Conservation (phyloP, 2,113 vertebrate genomes). For the Cygnus buccinator region DNA sequence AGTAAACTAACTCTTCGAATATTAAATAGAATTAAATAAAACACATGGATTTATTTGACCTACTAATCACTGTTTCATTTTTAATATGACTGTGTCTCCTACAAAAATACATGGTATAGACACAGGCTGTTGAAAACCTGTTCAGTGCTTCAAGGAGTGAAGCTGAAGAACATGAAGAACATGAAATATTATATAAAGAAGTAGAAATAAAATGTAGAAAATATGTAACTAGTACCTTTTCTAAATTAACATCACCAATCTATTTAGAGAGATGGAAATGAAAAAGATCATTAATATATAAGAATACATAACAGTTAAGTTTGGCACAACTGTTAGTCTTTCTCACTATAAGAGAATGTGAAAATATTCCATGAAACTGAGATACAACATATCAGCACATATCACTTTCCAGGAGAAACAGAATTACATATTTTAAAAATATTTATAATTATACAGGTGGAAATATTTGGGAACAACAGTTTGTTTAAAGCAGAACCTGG, state of each 20-base stretch:
- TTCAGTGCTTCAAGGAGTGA: background rate
- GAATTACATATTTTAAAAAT: constrained; percentile 57
- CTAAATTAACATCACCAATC: background rate
- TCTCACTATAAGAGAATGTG: constrained; percentile 41
- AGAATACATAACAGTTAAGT: background rate
- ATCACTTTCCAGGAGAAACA: constrained; percentile 34
- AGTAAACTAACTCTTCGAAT: background rate
- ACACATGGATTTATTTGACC: background rate
- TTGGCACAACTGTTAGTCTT: constrained; percentile 51
- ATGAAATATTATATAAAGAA: background rate
- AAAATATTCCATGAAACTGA: constrained; percentile 62
- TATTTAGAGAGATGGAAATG: background rate
- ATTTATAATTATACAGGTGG: constrained; percentile 55
- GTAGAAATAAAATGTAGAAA: background rate
- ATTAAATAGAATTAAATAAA: background rate
- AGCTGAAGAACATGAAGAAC: background rate
- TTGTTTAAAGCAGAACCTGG: constrained; percentile 43
- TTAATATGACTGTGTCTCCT: background rate
- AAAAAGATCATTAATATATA: constrained; percentile 22
- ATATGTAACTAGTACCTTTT: background rate
- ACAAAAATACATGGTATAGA: background rate
- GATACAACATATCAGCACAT: constrained; percentile 53
- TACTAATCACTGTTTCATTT: background rate
- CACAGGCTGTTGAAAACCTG: background rate
- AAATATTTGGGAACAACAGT: constrained; percentile 50